Conservation (phyloP, 2,888 invertebrate genomes). For the Seira sanloemensis region DNA sequence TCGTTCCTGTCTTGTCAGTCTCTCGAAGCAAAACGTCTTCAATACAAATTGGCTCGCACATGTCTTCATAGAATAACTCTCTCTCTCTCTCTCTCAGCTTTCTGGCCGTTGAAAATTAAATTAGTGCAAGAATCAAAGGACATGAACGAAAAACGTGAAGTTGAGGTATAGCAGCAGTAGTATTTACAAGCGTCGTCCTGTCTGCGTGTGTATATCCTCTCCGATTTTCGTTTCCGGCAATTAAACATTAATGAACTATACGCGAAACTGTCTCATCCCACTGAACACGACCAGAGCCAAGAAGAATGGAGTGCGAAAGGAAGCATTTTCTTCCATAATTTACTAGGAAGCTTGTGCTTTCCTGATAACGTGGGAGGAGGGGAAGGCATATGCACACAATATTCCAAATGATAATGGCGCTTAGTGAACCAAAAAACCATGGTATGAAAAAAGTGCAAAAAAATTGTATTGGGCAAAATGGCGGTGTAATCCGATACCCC, state of each 20-base stretch:
- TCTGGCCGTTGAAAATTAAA: too few species aligned
- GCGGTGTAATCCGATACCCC: constrained; percentile 9
- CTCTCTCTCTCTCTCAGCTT: too few species aligned
- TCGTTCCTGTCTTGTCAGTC: too few species aligned
- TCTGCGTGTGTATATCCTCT: neutral
- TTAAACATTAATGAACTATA: constrained; percentile 46
- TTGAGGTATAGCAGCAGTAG: too few species aligned
- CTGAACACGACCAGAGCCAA: neutral
- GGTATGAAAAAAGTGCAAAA: neutral
- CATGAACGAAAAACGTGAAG: too few species aligned
- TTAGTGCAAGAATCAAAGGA: too few species aligned
- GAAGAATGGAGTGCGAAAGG: constrained; percentile 9
- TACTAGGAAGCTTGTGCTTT: too few species aligned
- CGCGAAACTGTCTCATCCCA: neutral
- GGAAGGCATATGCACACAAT: neutral
- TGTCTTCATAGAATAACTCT: too few species aligned
- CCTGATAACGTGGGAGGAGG: neutral
- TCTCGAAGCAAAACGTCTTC: too few species aligned
- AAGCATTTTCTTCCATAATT: too few species aligned
- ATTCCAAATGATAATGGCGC: neutral
- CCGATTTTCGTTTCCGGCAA: constrained; percentile 13
- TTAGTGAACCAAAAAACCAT: neutral
- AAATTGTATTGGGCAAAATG: neutral
- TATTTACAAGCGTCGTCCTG: too few species aligned
- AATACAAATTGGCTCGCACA: too few species aligned